phyloP scores from a whole-genome alignment of 2,888 invertebrate species.

The Portevinia maculata region DNA sequence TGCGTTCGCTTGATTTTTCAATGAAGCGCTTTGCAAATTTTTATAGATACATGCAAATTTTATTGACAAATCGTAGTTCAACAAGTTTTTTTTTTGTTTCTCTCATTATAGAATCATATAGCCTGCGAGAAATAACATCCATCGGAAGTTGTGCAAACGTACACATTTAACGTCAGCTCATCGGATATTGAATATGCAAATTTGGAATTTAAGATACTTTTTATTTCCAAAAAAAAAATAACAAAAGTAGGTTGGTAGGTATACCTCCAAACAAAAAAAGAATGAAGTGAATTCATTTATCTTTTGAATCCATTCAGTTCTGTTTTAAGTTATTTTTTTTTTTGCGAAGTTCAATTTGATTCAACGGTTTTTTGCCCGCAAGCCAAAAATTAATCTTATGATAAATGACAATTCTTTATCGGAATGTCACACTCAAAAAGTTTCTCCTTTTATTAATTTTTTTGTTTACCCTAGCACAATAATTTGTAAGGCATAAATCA shows the following conservation, averaged over 20 bases:
- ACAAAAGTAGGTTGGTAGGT: neutral
- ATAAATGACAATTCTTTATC: constrained; percentile 58
- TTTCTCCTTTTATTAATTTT: neutral
- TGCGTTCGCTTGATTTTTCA: neutral
- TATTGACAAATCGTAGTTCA: constrained; percentile 31
- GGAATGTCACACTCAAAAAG: constrained; percentile 40
- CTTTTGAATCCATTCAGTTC: constrained; percentile 5
- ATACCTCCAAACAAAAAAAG: constrained; percentile 13
- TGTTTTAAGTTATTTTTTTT: constrained; percentile 6
- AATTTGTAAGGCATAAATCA: constrained; percentile 45
- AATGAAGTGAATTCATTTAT: constrained; percentile 27
- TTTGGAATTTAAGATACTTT: constrained; percentile 29
- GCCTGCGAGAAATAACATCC: constrained; percentile 14
- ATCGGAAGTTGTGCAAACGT: constrained; percentile 7
- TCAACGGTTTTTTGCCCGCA: constrained; percentile 8
- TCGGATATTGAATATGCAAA: constrained; percentile 51
- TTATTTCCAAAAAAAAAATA: constrained; percentile 13
- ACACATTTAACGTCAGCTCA: constrained; percentile 20
- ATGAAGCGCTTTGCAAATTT: constrained; percentile 23
- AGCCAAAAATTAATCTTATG: constrained; percentile 42
- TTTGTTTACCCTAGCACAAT: constrained; percentile 4
- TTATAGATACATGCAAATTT: constrained; percentile 37
- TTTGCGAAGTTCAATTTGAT: constrained; percentile 13
- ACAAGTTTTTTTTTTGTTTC: neutral
- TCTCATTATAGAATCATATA: neutral